A percentile compares a stretch with the other conserved stretches of the same genome.
Evolutionary conservation across 1,140 invertebrate species (phyloP).

Genomic region (Achatina immaculata): DNA sequence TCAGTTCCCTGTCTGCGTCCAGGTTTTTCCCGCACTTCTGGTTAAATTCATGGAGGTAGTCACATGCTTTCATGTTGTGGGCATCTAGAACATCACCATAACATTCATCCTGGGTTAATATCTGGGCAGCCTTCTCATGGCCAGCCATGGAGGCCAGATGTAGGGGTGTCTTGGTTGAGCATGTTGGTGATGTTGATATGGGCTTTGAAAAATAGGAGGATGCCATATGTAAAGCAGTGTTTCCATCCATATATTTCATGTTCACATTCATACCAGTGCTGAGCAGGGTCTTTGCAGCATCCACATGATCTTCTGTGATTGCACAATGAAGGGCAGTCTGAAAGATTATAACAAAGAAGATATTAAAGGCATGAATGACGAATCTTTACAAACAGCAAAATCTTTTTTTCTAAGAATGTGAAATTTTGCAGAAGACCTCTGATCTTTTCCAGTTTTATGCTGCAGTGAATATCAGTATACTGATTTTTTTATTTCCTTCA

Average conservation of each 20-base stretch:
- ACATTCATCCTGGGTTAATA: slow-evolving; percentile 50
- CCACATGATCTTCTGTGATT: slow-evolving; percentile 48
- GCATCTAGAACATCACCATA: slow-evolving; percentile 50
- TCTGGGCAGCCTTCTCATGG: slow-evolving; percentile 44
- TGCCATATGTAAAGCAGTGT: slow-evolving; percentile 60
- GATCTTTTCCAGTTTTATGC: no score
- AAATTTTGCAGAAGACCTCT: no score
- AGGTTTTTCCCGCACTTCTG: neutral
- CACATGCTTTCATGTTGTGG: slow-evolving; percentile 49
- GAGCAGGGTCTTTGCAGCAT: slow-evolving; percentile 51
- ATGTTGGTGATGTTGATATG: slow-evolving; percentile 58
- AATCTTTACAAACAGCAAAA: no score
- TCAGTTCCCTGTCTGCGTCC: slow-evolving; percentile 1
- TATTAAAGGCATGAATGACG: no score
- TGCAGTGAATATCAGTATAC: no score
- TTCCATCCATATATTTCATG: slow-evolving; percentile 59
- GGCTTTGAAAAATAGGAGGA: slow-evolving; percentile 46
- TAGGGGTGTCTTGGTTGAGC: slow-evolving; percentile 54
- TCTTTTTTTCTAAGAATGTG: no score
- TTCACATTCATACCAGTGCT: slow-evolving; percentile 58
- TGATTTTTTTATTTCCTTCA: no score
- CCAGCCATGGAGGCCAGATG: slow-evolving; percentile 53
- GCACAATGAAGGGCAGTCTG: slow-evolving; percentile 60
- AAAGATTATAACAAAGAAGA: no score
- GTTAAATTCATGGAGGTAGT: slow-evolving; percentile 45